phyloP scores from a whole-genome alignment of 2,113 vertebrate genomes.

The Brachyhypopomus occidentalis region DNA sequence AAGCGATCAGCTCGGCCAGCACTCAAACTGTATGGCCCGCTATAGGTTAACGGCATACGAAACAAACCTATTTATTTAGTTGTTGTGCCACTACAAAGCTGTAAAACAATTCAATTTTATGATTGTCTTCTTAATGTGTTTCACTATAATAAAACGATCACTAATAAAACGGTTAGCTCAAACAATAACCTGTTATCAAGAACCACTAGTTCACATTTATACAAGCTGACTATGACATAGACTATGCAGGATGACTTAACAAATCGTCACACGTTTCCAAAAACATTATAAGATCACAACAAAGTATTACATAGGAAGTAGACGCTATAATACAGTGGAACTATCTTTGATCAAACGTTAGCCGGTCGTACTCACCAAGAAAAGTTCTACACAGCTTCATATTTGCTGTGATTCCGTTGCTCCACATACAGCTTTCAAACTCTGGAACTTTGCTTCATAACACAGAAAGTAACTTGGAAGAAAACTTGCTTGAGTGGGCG shows the following conservation, averaged over 20 bases:
- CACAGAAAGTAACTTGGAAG: conserved; percentile 73
- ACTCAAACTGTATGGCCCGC: too few relatives aligned
- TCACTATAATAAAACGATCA: background rate
- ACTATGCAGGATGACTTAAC: background rate
- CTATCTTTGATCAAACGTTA: conserved; percentile 9
- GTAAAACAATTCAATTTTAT: background rate
- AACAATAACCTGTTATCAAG: background rate
- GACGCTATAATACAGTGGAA: background rate
- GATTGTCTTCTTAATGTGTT: background rate
- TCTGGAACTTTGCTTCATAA: conserved; percentile 69
- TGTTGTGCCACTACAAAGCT: background rate
- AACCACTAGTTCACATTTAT: background rate
- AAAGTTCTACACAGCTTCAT: conserved; percentile 85
- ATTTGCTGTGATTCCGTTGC: conserved; percentile 64
- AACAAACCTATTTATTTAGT: background rate
- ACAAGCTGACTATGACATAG: background rate
- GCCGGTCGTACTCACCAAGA: conserved; percentile 77
- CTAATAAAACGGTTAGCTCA: background rate
- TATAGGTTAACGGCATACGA: background rate
- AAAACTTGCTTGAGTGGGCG: conserved; percentile 73
- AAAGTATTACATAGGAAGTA: background rate
- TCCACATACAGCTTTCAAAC: conserved; percentile 54
- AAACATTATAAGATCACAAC: conserved; percentile 2
- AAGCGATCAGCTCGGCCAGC: background rate
- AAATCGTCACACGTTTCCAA: background rate